A percentile compares a stretch with the other conserved stretches of the same genome.
Conservation (phyloP, 2,888 invertebrate species). For the Danaus chrysippus region DNA sequence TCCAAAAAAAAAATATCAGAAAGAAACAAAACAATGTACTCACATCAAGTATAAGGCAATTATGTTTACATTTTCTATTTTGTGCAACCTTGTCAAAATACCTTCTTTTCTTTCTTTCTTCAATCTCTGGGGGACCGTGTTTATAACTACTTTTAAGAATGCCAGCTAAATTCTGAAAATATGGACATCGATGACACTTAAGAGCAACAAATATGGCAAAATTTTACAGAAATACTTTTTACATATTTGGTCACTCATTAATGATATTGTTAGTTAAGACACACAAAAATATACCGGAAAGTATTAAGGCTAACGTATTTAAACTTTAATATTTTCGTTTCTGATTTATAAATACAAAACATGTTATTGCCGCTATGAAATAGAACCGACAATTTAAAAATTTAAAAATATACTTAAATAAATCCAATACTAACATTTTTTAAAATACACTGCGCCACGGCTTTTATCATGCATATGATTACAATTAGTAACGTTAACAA, state of each 20-base stretch:
- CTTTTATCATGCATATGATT: constrained; percentile 42
- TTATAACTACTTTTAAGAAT: constrained; percentile 42
- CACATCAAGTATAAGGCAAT: constrained; percentile 54
- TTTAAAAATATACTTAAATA: too few relatives aligned
- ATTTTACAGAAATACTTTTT: too few relatives aligned
- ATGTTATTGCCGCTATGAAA: too few relatives aligned
- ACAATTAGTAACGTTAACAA: constrained; percentile 40
- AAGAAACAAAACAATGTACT: constrained; percentile 34
- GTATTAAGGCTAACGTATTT: too few relatives aligned
- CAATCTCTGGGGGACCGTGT: constrained; percentile 56
- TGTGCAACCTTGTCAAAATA: constrained; percentile 45
- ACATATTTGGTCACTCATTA: too few relatives aligned
- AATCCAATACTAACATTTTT: constrained; percentile 48
- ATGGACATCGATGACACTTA: too few relatives aligned
- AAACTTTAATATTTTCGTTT: too few relatives aligned
- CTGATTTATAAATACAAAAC: too few relatives aligned
- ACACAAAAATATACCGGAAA: too few relatives aligned
- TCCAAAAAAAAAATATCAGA: neutral
- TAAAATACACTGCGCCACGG: constrained; percentile 45
- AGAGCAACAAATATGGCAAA: too few relatives aligned
- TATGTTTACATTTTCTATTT: constrained; percentile 49
- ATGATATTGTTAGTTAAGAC: too few relatives aligned
- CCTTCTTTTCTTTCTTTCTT: constrained; percentile 47
- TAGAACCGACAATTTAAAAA: too few relatives aligned
- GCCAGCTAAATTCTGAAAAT: constrained; percentile 49